Evolutionary conservation across 2,113 vertebrate species (phyloP), one percentile per base, ranked within the genome.

Genomic region (Phycodurus eques): DNA sequence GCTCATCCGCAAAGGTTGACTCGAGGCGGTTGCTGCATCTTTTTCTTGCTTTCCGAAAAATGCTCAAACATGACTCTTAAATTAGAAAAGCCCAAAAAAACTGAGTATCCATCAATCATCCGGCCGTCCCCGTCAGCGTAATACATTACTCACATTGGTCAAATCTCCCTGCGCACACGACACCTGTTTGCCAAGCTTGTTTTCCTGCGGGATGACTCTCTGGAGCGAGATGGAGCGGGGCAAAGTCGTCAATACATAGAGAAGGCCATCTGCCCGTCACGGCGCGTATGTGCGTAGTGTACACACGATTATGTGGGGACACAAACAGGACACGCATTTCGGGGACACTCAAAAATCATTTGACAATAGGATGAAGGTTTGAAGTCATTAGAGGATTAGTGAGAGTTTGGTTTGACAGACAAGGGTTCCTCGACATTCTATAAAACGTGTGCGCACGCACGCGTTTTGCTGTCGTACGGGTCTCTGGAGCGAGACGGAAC

Each of bases 101-200:
- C 27, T 27, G 27, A 27, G 47, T 51, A 39, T 39, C 35, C 35
- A 6, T 39, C 35, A 39, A 39, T 39, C 35, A 39, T 6, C 35
- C 35, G 35, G 35, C 35, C 2, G 3, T 27, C 27, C 27, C 27
- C 27, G 27, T 27, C 27, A 27, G 27, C 27, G 27, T 27, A 27
- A 27, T 39, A 39, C 35, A 39, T 39, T 39, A n/a, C 51, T 0
- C 8, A n/a, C 19, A 54, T 54, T 19, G 5, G 49, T 19, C 5
- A 53, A 53, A 7, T 53, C 6, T 53, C 8, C 51, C 19, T 53
- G 51, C 19, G 8, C 19, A 8, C 51, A 9, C 4, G 22, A 20
- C 87, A 83, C 85, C 82, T 88, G 84, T 80, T 74, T 77, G 57
- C 57, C 83, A 14, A 20, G 51, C 51, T 53, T 20, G 12, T 53